Conservation (phyloP, 2,888 invertebrate species). For the Alentia gelatinosa region DNA sequence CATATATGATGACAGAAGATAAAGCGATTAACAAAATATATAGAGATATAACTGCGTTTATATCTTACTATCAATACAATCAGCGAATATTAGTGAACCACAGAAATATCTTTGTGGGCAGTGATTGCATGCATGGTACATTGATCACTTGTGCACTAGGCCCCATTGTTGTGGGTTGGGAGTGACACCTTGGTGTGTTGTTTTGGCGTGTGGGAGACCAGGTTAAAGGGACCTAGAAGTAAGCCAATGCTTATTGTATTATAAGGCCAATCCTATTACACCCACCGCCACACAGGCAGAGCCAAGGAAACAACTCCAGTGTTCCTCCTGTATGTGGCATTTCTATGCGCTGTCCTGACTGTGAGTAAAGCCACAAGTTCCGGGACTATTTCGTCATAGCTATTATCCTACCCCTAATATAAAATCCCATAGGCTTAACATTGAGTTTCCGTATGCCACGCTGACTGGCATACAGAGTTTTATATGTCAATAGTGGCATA, state of each 20-base stretch:
- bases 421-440: no score
- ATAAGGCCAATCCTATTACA: slow-evolving; percentile 36
- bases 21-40: no score
- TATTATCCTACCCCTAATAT: no score
- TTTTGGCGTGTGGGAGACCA: background rate
- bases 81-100: background rate
- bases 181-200: background rate
- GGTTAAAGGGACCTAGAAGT: background rate
- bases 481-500: no score
- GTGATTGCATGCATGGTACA: background rate
- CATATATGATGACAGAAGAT: no score
- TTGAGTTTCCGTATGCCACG: no score
- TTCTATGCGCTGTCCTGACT: no score
- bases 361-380: no score
- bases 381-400: no score
- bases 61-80: no score
- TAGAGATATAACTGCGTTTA: no score
- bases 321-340: background rate
- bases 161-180: background rate
- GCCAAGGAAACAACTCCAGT: background rate
- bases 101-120: background rate
- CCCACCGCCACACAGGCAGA: background rate
- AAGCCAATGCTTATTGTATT: slow-evolving; percentile 32
- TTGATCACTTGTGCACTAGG: background rate
- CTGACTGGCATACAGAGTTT: no score